Base-by-base conservation (phyloP, 2,113 vertebrate genomes). In the Electrona antarctica region DNA sequence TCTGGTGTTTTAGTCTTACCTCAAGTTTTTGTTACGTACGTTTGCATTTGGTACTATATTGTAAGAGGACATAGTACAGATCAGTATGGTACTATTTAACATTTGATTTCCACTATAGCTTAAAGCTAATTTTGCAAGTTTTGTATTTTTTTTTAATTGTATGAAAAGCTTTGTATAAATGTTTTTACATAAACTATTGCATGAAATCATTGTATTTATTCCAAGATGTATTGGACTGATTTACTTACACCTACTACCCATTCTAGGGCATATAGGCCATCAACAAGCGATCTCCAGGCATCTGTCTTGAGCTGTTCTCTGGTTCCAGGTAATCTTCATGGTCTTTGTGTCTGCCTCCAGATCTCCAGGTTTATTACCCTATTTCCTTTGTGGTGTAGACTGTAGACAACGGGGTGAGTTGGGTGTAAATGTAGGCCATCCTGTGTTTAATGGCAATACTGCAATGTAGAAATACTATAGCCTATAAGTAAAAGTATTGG, bases 1-100 rank as follows among this genome's bases (percentile, higher is more conserved):
- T 55, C 8, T 54, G 56, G 66, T 65, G 78, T 66, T 75, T 71
- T 63, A 71, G 77, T 83, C 68, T 88, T 79, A 89, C 81, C 84
- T 88, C 63, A 52, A 8, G 14, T 73, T 71, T 46, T 45, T 77
- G 64, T 76, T 70, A 41, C 60, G 55, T 70, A 10, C 72, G 41
- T 80, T 76, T 73, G 13, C 49, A 21, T 77, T 71, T 13, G 70
- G 87, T 88, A 80, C 71, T 69, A 46, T 80, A 81, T 67, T 74
- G 12, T 73, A 76, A 74, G 58, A 55, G 69, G 71, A 54, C 74
- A 28, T 29, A 60, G 49, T 78, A 76, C 60, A 13, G 54, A 72
- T 55, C 61, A 66, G 63, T 82, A 56, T 73, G 29, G 56, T 76
- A 51, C 82, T 84, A 57, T 87, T 41, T 82, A 80, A 77, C 70